phyloP scores from a whole-genome alignment of 2,888 invertebrate species.

The Dryococelus australis region DNA sequence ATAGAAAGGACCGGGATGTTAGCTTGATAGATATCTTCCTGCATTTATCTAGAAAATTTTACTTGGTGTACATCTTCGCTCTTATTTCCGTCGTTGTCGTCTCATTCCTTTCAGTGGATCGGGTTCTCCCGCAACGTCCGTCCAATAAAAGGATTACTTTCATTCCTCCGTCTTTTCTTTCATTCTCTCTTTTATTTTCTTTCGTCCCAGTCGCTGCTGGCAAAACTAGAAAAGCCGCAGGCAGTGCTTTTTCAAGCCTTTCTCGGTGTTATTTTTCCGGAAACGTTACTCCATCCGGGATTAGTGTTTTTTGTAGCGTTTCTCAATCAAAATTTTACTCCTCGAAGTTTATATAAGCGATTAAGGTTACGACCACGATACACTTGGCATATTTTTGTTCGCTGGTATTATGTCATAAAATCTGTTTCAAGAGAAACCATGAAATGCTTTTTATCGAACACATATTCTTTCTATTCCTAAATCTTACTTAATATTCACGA shows the following conservation, averaged over 20 bases:
- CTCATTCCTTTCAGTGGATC: not conserved
- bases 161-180: not conserved
- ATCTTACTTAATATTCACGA: no score
- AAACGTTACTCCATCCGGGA: not conserved
- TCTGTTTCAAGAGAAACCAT: not conserved
- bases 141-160: not conserved
- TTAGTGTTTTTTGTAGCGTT: not conserved
- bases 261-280: not conserved
- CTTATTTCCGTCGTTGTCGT: not conserved
- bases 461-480: not conserved
- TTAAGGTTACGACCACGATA: not conserved
- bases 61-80: not conserved
- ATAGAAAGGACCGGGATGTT: not conserved
- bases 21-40: not conserved
- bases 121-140: not conserved
- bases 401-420: not conserved
- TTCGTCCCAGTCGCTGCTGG: not conserved
- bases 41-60: not conserved
- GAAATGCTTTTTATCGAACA: not conserved
- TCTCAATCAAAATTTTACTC: not conserved
- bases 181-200: slow-evolving; percentile 32
- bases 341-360: not conserved
- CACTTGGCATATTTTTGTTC: not conserved
- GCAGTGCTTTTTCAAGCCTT: not conserved
- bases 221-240: not conserved